A percentile compares a stretch with the other conserved stretches of the same genome.
phyloP scores from a whole-genome alignment of 2,797 vertebrate genomes.

The Thamnophis elegans region DNA sequence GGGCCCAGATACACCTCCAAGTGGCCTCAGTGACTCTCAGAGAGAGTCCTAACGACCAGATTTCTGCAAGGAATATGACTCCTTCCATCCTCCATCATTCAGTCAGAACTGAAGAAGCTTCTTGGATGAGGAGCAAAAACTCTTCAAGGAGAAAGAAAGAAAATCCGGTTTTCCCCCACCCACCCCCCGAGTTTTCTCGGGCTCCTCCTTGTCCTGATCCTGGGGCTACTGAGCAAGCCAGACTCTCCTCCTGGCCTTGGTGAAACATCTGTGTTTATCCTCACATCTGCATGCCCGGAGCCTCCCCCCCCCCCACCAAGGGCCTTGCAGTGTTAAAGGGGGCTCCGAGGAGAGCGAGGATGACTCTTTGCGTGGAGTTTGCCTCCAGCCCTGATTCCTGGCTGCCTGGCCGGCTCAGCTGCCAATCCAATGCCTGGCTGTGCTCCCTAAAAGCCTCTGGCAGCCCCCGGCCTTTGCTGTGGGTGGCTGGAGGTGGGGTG shows the following conservation, averaged over 20 bases:
- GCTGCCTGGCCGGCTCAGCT: neutral
- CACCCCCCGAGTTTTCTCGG: neutral
- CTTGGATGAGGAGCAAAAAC: no score
- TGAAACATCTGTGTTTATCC: neutral
- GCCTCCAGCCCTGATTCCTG: neutral
- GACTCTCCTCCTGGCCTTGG: neutral
- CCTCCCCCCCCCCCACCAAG: fast-evolving
- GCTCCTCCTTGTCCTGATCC: neutral
- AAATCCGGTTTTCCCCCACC: no score
- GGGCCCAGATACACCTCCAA: no score
- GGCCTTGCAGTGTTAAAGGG: neutral
- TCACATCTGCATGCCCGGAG: neutral
- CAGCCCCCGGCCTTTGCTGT: neutral
- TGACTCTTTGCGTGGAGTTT: neutral
- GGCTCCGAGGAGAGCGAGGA: neutral
- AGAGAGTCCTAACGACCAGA: no score
- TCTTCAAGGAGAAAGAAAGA: no score
- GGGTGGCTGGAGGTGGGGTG: neutral
- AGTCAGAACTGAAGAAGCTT: no score
- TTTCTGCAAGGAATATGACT: no score
- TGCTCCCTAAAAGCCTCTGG: neutral
- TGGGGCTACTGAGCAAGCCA: neutral
- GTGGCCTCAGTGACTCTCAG: no score
- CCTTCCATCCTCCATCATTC: no score
- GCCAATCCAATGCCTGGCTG: neutral